These are phyloP conservation scores for Coregonus clupeaformis DNA, from an alignment of 2,113 vertebrate genomes.

Conservation along the genomic window DNA sequence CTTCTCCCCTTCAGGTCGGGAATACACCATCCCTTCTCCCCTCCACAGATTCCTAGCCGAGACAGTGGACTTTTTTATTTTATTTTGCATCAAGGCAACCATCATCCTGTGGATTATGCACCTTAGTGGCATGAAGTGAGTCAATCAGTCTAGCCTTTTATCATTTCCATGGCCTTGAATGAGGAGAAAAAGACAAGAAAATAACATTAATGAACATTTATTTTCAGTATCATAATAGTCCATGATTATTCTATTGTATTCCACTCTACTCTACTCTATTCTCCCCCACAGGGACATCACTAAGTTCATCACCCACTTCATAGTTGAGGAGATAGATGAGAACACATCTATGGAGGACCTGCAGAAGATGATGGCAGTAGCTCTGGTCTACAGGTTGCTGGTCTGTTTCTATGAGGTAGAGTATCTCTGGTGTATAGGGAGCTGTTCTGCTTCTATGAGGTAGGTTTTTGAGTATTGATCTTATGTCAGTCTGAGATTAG, in stretches of 20 bases:
- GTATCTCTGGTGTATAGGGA: slow-evolving; percentile 87
- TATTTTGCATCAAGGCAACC: slow-evolving; percentile 93
- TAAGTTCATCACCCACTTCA: slow-evolving; percentile 93
- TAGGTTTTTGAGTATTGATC: slow-evolving; percentile 49
- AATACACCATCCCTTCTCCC: slow-evolving; percentile 89
- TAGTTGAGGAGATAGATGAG: slow-evolving; percentile 96
- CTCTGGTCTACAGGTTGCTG: slow-evolving; percentile 90
- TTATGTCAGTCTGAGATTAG: too few species aligned
- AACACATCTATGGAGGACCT: slow-evolving; percentile 94
- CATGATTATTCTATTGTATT: too few species aligned
- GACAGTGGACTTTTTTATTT: slow-evolving; percentile 94
- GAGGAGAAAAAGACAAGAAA: too few species aligned
- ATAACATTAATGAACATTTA: too few species aligned
- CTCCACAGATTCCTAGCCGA: slow-evolving; percentile 91
- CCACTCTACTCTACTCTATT: neutral
- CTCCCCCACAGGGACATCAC: slow-evolving; percentile 85
- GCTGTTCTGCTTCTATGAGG: slow-evolving; percentile 94
- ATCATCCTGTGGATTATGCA: slow-evolving; percentile 94
- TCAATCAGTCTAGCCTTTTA: slow-evolving; percentile 28
- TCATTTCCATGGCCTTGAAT: too few species aligned
- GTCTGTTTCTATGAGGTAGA: slow-evolving; percentile 96
- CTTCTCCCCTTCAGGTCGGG: slow-evolving; percentile 76
- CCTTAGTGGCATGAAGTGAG: slow-evolving; percentile 96
- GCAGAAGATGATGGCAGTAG: slow-evolving; percentile 95
- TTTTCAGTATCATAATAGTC: too few species aligned